Base-by-base conservation (phyloP, 64 coral and sea anemone genomes). In the Dendrophyllia cribrosa region DNA sequence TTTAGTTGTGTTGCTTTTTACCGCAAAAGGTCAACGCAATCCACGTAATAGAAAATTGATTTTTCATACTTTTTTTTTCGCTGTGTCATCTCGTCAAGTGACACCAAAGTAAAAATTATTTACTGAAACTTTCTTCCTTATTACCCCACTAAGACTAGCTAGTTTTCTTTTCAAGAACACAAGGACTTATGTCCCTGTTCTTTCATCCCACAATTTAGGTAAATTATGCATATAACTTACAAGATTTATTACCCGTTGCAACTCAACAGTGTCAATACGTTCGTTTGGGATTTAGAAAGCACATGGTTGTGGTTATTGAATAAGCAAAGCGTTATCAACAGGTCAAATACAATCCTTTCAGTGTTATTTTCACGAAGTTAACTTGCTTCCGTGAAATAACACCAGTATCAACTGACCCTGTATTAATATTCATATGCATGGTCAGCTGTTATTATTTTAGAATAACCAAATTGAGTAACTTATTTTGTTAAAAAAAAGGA, bases 11-110 rank as follows among this genome's bases (percentile, higher is more conserved):
- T 67, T 84, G 80, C 68, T 46, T 47, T 82, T 64, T 64, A 68
- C 80, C 80, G 80, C 80, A 84, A 83, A 66, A 48, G 61, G n/a
- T 45, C 61, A 23, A 68, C 80, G 67, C 62, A 43, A 82, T 61
- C 58, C 6, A 11, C 1, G 15, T 3, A 34, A 26, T 4, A 11
- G 52, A n/a, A 79, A 43, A 7, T 63, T 64, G 6, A 46, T 3
- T 13, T 46, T 58, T 24, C 15, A 9, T 12, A 21, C 26, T 9
- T 17, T 1, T 43, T 43, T 60, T 15, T 12, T 16, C 19, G 52
- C 75, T 22, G 58, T 12, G 3, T 12, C n/a, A 78, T 78, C 47
- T 59, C 7, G n/a, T 12, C 51, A 24, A 52, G 22, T 9, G 6
- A 70, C 25, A 13, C 13, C 13, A 7, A 7, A 0, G 55, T 58